Evolutionary conservation across 2,113 vertebrate species (phyloP).

Genomic region (Hemiscyllium ocellatum): DNA sequence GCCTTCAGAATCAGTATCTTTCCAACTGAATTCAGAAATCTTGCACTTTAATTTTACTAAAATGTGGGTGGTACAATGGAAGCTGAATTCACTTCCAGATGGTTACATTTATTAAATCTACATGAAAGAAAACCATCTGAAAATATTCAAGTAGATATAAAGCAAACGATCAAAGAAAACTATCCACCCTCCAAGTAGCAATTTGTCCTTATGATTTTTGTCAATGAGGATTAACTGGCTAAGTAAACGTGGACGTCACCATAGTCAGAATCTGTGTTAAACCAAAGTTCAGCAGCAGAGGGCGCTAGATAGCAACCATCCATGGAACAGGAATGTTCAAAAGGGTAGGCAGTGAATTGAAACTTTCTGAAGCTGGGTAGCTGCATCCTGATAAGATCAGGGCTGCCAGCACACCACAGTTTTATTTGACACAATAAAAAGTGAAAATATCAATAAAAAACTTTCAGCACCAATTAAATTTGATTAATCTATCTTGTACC

Average conservation of each 20-base stretch:
- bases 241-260: background rate
- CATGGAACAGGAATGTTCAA: background rate
- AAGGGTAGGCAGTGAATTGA: no score
- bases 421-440: no score
- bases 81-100: background rate
- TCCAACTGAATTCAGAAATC: background rate
- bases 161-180: background rate
- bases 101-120: background rate
- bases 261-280: background rate
- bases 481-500: no score
- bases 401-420: no score
- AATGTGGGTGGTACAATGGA: background rate
- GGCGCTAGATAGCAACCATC: background rate
- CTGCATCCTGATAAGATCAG: no score
- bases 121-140: background rate
- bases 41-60: background rate
- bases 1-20: background rate
- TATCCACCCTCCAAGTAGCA: background rate
- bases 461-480: no score
- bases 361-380: no score
- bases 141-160: background rate
- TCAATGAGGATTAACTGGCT: background rate
- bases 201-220: background rate
- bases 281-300: background rate
- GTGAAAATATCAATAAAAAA: no score